phyloP scores from a whole-genome alignment of 2,797 vertebrate species.

The Sus cebifrons region DNA sequence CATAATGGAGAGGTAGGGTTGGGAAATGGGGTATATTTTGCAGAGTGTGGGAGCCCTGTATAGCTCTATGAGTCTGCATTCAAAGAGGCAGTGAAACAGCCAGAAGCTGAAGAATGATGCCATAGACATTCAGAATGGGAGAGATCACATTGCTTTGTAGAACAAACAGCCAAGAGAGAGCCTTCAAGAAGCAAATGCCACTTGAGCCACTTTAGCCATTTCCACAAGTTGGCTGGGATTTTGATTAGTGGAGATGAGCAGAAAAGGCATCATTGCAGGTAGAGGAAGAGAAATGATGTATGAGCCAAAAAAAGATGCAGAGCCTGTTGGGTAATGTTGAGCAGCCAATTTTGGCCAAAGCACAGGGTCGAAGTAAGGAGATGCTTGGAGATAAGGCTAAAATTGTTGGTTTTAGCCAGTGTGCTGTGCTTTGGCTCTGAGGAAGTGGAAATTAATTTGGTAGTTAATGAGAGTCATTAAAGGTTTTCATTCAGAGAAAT shows the following conservation, averaged over 20 bases:
- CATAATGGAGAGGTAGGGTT: not conserved
- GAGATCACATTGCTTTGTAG: not conserved
- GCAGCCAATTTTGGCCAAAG: not conserved
- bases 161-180: not conserved
- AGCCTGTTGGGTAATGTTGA: not conserved
- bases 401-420: not conserved
- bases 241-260: not conserved
- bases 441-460: conserved; percentile 60
- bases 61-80: not conserved
- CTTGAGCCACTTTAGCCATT: not conserved
- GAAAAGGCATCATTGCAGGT: not conserved
- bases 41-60: not conserved
- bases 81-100: not conserved
- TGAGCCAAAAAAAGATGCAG: not conserved
- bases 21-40: not conserved
- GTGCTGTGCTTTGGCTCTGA: not conserved
- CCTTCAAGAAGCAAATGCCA: not conserved
- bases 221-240: not conserved
- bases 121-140: not conserved
- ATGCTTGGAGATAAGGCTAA: not conserved
- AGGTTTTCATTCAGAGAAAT: conserved; percentile 34
- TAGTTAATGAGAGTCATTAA: conserved; percentile 72
- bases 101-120: not conserved
- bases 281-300: not conserved
- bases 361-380: not conserved